Percentiles rank a stretch among this genome's conserved stretches.
These are phyloP conservation scores for Takifugu rubripes DNA, from an alignment of 2,797 vertebrate species.

Conservation along the genomic window DNA sequence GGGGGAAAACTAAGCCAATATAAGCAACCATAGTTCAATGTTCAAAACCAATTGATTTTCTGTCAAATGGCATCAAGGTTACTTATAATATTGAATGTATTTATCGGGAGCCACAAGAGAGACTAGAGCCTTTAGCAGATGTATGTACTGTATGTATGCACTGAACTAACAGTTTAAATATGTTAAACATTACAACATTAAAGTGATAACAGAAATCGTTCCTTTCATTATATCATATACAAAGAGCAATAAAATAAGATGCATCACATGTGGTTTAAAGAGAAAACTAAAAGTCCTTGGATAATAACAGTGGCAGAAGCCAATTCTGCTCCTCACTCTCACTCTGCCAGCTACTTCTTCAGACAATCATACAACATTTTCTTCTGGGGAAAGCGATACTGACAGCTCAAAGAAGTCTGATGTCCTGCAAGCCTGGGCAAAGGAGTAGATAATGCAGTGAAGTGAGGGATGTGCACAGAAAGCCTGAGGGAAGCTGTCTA, in stretches of 20 bases:
- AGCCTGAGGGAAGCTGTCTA: conserved; percentile 50
- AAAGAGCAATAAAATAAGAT: conserved; percentile 37
- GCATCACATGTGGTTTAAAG: no score
- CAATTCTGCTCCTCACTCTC: conserved; percentile 42
- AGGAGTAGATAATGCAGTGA: conserved; percentile 55
- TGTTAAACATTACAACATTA: neutral
- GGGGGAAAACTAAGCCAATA: no score
- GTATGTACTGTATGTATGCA: neutral
- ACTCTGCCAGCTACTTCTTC: conserved; percentile 57
- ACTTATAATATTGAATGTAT: neutral
- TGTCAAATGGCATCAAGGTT: neutral
- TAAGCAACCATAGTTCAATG: no score
- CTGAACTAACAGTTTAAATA: conserved; percentile 2
- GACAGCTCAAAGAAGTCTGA: conserved; percentile 68
- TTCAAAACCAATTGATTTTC: no score
- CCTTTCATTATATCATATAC: conserved; percentile 1
- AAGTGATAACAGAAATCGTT: neutral
- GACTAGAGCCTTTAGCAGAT: conserved; percentile 4
- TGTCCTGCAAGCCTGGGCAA: conserved; percentile 51
- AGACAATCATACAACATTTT: conserved; percentile 30
- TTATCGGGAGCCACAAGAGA: neutral
- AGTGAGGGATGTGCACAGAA: conserved; percentile 47
- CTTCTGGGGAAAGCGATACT: conserved; percentile 36
- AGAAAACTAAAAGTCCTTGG: no score
- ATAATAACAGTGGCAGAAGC: conserved; percentile 19